A percentile compares a stretch with the other conserved stretches of the same genome.
Conservation (phyloP, 2,888 invertebrate species). For the Cistogaster globosa region DNA sequence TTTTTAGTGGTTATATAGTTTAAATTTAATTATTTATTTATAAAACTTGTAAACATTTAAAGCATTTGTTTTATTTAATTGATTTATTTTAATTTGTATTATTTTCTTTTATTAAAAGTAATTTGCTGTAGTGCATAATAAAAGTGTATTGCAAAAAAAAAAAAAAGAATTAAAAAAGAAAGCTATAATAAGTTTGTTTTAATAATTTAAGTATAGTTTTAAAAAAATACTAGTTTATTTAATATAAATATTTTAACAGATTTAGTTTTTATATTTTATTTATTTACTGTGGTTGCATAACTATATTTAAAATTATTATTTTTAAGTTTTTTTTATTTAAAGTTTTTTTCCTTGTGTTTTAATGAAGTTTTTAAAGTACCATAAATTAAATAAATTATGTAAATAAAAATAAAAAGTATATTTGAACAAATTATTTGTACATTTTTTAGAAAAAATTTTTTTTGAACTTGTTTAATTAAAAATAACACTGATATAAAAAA, state of each 20-base stretch:
- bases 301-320: background rate
- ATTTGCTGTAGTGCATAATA: constrained; percentile 45
- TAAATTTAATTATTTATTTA: constrained; percentile 58
- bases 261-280: constrained; percentile 13
- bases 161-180: constrained; percentile 32
- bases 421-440: constrained; percentile 3
- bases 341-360: constrained; percentile 18
- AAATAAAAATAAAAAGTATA: constrained; percentile 14
- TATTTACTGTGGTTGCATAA: background rate
- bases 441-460: background rate
- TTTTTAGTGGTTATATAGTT: constrained; percentile 40
- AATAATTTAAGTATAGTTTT: constrained; percentile 11
- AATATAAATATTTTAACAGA: constrained; percentile 16
- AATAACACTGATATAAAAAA: too few relatives aligned
- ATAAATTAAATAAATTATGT: constrained; percentile 23
- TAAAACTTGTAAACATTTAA: constrained; percentile 71
- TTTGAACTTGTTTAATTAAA: too few relatives aligned
- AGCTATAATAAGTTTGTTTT: constrained; percentile 20
- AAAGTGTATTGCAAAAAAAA: constrained; percentile 35
- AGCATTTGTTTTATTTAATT: constrained; percentile 61
- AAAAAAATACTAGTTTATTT: constrained; percentile 39
- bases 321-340: background rate
- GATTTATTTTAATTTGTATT: constrained; percentile 29
- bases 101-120: constrained; percentile 10
- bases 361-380: constrained; percentile 9